Evolutionary conservation across 2,113 vertebrate species (phyloP).

Genomic region (Sinocyclocheilus maitianheensis): DNA sequence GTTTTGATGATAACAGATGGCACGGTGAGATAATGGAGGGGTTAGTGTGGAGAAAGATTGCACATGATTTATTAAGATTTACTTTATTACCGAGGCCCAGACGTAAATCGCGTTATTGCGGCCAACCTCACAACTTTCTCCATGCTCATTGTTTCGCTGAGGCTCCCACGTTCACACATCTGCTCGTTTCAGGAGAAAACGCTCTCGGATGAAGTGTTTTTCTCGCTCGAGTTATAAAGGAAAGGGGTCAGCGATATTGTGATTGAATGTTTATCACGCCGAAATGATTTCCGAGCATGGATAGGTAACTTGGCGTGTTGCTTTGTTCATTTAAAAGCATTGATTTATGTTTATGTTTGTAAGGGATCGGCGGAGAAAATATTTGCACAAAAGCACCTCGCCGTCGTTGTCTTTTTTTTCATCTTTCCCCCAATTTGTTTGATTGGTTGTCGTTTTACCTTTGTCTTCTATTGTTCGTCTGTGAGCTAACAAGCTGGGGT

Average conservation of each 20-base stretch:
- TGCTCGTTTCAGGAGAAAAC: slow-evolving; percentile 44
- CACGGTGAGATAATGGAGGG: slow-evolving; percentile 85
- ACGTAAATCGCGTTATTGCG: slow-evolving; percentile 79
- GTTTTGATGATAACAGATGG: slow-evolving; percentile 98
- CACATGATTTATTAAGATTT: slow-evolving; percentile 97
- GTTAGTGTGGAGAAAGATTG: slow-evolving; percentile 86
- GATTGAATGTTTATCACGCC: slow-evolving; percentile 32
- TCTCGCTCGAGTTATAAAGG: slow-evolving; percentile 43
- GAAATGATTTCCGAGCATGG: slow-evolving; percentile 38
- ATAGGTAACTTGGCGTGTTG: slow-evolving; percentile 10
- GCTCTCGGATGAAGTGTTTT: slow-evolving; percentile 54
- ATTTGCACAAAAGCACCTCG: neutral
- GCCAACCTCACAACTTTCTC: slow-evolving; percentile 74
- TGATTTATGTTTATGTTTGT: slow-evolving; percentile 40
- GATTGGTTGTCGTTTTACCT: slow-evolving; percentile 35
- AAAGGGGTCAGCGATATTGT: slow-evolving; percentile 51
- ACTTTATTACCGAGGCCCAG: slow-evolving; percentile 90
- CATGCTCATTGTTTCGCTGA: slow-evolving; percentile 72
- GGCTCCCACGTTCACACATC: slow-evolving; percentile 52
- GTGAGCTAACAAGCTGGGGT: neutral
- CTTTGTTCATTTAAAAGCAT: slow-evolving; percentile 35
- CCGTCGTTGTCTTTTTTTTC: neutral
- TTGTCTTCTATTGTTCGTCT: slow-evolving; percentile 1
- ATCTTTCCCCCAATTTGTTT: slow-evolving; percentile 11
- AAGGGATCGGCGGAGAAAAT: slow-evolving; percentile 25